These are phyloP conservation scores for Rallus limicola DNA, from an alignment of 2,113 vertebrate species.

Conservation along the genomic window DNA sequence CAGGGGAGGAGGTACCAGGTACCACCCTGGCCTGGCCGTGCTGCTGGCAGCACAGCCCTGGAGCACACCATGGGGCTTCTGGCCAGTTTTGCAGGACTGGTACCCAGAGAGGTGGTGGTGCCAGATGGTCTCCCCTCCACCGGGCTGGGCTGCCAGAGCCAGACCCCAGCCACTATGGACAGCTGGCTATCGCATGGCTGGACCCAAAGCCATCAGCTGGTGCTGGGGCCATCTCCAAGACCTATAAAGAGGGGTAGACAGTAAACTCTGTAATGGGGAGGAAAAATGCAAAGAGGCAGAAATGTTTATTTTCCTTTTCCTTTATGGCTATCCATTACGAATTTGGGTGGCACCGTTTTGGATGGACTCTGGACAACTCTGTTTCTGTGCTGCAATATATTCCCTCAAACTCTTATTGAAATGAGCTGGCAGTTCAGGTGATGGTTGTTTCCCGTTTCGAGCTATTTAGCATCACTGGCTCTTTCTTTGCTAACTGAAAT, in stretches of 20 bases:
- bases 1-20: neutral
- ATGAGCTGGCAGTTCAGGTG: neutral
- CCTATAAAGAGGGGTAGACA: neutral
- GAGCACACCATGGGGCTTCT: neutral
- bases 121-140: neutral
- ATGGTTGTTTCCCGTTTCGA: neutral
- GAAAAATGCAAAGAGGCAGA: conserved; percentile 2
- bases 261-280: neutral
- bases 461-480: neutral
- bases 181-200: neutral
- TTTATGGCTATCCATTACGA: neutral
- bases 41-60: rapidly evolving
- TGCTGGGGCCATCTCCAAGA: neutral
- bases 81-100: neutral
- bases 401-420: neutral
- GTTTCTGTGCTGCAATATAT: neutral
- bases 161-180: neutral
- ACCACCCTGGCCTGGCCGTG: rapidly evolving
- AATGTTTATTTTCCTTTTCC: conserved; percentile 2
- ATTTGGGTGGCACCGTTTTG: neutral
- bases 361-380: neutral
- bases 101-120: neutral
- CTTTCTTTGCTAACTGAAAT: neutral
- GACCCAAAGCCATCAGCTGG: conserved; percentile 8
- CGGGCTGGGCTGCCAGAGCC: neutral